phyloP scores from a whole-genome alignment of 2,888 invertebrate genomes.

The Drosophila robusta region DNA sequence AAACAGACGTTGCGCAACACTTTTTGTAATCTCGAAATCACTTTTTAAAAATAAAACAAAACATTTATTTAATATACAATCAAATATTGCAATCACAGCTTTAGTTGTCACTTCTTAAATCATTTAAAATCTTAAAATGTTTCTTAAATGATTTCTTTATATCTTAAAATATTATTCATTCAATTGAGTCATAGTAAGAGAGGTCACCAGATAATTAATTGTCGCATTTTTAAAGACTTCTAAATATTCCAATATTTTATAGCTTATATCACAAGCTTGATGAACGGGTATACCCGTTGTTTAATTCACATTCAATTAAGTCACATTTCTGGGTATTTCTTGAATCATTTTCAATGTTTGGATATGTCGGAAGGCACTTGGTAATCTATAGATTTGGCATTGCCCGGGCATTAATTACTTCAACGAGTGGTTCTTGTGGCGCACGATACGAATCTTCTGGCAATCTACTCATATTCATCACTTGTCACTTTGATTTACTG shows the following conservation, averaged over 20 bases:
- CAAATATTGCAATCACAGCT: no score
- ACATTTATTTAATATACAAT: no score
- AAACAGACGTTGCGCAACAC: not conserved
- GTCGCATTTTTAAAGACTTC: not conserved
- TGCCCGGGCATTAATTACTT: slow-evolving; percentile 20
- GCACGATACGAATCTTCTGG: slow-evolving; percentile 17
- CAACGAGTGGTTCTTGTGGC: slow-evolving; percentile 8
- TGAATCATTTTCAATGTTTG: slow-evolving; percentile 8
- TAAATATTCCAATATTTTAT: not conserved
- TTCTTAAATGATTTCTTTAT: no score
- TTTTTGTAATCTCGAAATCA: no score
- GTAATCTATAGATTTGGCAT: slow-evolving; percentile 31
- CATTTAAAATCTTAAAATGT: no score
- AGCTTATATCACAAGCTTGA: not conserved
- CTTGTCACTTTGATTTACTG: slow-evolving; percentile 53
- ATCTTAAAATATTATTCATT: not conserved
- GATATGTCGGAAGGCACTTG: slow-evolving; percentile 6
- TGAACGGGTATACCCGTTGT: not conserved
- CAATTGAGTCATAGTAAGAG: not conserved
- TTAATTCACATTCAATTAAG: not conserved
- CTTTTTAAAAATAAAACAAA: no score
- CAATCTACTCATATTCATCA: slow-evolving; percentile 27
- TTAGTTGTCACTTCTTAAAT: no score
- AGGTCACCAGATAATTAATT: not conserved
- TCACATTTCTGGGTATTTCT: slow-evolving; percentile 10